Base-by-base conservation (phyloP, 2,888 invertebrate species). In the Epinotia nisella region DNA sequence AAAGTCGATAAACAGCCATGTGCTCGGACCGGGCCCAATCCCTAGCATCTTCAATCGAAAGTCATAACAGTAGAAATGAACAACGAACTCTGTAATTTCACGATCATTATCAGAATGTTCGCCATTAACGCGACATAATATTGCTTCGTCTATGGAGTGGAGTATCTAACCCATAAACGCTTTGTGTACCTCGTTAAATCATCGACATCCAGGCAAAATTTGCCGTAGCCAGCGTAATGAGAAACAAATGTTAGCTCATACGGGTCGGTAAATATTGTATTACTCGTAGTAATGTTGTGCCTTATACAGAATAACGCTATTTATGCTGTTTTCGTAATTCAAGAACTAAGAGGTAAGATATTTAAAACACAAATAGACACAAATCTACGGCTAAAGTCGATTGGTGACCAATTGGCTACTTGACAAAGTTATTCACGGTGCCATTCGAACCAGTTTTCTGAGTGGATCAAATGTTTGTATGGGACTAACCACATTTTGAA, bases 221-320 rank as follows among this genome's bases (percentile, higher is more conserved):
- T 13, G 74, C 69, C 61, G 72, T 76, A 77, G 74, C 74, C 71
- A 60, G 72, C 73, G 72, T 85, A 85, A 87, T 87, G 87, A 87
- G 85, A 87, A 85, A 81, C 82, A 87, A 87, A 88, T 85, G 82
- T 88, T 87, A 73, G 82, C 80, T 82, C 79, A 74, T 80, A 80
- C 81, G 80, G 78, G 78, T 78, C 69, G 73, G 82, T 82, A 84
- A 86, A 85, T 76, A 75, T 71, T 75, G 60, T 68, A 74, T 74
- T 76, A 74, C 68, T 67, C 62, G 13, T 72, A 71, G 39, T 76
- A 76, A 73, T 68, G 65, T 73, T 72, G 70, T 71, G 67, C 53
- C 29, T 17, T 61, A 39, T 67, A 21, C 39, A 62, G 51, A 49
- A 67, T 61, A 62, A 67, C 49, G 17, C 35, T 58, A 45, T 69